Base-by-base conservation (phyloP, 2,113 vertebrate genomes). In the Smithornis capensis region DNA sequence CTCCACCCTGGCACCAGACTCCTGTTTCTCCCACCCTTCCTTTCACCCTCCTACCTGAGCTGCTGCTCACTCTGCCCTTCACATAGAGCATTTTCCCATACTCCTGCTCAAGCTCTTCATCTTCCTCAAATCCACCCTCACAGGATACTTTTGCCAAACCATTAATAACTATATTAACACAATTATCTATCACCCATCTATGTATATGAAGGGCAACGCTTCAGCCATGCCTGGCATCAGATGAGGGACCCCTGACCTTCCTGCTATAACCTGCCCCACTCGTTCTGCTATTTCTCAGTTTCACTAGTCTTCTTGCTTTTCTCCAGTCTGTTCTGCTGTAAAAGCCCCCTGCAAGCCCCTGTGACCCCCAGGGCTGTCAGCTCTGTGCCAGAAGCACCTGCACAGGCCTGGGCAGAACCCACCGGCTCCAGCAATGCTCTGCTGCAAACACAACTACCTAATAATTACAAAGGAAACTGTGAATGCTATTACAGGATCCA, bases 321-420 rank as follows among this genome's bases (percentile, higher is more conserved):
- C 29, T 44, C 5, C 3, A 25, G 37, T 6, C 37, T 52, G 7
- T 22, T 67, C 33, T 24, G 19, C n/a, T 3, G 37, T 0, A 49
- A 52, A 68, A 50, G 7, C 60, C 44, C 64, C 16, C 33, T 64
- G 56, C 42, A 49, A 69, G 65, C 10, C 33, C 14, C 35, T 2
- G 19, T 5, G 71, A 44, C 16, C n/a, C 83, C 33, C 68, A 73
- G 0, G 1, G 28, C 40, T 3, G 0, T 2, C 19, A 69, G 9
- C 55, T 35, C 81, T 28, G 37, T 14, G 50, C 71, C 31, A 38
- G 38, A n/a, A 45, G 50, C 29, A 29, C 47, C 86, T 52, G 83
- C 76, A 55, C 12, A 38, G 64, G 29, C 33, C 69, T 42, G 50
- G 37, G 69, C 83, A 94, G 60, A 87, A 22, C n/a, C 45, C 50